Percentiles rank a stretch among this genome's conserved stretches.
Evolutionary conservation across 2,113 vertebrate genomes (phyloP).

Genomic region (Hippocampus guttulatus): DNA sequence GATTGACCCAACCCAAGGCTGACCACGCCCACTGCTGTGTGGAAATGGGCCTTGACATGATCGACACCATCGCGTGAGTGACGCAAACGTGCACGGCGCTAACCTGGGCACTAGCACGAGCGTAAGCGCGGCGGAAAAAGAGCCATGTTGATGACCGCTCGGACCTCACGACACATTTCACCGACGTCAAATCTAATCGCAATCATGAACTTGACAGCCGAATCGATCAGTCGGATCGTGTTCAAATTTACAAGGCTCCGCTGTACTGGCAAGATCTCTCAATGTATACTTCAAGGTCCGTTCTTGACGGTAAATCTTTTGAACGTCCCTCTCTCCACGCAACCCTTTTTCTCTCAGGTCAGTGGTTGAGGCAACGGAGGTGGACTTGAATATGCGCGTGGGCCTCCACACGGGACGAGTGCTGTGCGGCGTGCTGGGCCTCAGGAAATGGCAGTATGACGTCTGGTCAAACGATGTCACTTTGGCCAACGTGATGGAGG

Average conservation of each 20-base stretch:
- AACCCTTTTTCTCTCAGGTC: slow-evolving; percentile 73
- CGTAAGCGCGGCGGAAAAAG: no score
- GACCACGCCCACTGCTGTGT: slow-evolving; percentile 89
- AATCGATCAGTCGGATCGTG: no score
- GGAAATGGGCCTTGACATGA: slow-evolving; percentile 80
- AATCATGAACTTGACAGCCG: no score
- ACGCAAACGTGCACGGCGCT: background rate
- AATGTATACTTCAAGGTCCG: no score
- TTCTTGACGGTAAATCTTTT: background rate
- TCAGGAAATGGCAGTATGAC: slow-evolving; percentile 98
- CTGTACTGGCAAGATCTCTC: no score
- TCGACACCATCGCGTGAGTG: slow-evolving; percentile 77
- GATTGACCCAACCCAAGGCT: slow-evolving; percentile 93
- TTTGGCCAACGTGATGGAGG: slow-evolving; percentile 97
- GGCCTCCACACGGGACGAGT: slow-evolving; percentile 94
- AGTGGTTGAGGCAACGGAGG: slow-evolving; percentile 96
- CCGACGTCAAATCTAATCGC: no score
- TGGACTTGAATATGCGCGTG: slow-evolving; percentile 98
- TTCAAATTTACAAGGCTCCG: no score
- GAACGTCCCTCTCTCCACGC: background rate
- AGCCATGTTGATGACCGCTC: no score
- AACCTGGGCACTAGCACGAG: no score
- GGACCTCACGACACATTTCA: no score
- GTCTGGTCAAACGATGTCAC: slow-evolving; percentile 99
- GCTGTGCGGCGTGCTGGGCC: slow-evolving; percentile 92